These are phyloP conservation scores for Standfussiana lucernea DNA, from an alignment of 2,888 invertebrate species.

Conservation along the genomic window DNA sequence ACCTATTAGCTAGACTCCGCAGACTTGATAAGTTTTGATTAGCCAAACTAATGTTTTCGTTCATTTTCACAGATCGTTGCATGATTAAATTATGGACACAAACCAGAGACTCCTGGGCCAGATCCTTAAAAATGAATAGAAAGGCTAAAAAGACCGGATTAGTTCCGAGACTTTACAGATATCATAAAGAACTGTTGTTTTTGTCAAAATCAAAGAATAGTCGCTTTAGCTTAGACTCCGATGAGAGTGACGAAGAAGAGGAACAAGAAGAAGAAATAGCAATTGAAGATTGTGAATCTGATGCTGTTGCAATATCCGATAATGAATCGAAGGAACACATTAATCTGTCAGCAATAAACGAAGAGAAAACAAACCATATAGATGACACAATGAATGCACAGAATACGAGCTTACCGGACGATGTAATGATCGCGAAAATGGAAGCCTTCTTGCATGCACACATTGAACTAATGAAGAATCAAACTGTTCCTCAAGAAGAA, in stretches of 20 bases:
- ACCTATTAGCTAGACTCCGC: too few species aligned
- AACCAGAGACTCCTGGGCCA: constrained; percentile 30
- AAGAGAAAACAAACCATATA: constrained; percentile 8
- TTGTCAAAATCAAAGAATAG: constrained; percentile 12
- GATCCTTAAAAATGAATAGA: constrained; percentile 17
- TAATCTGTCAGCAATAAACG: neutral
- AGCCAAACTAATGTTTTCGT: too few species aligned
- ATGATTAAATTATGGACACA: constrained; percentile 35
- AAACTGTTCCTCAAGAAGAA: neutral
- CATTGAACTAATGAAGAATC: neutral
- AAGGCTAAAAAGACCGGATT: neutral
- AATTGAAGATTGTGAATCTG: constrained; percentile 23
- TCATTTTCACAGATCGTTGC: neutral
- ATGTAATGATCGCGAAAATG: constrained; percentile 4
- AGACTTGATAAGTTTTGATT: too few species aligned
- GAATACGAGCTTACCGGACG: neutral
- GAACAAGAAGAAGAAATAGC: constrained; percentile 1
- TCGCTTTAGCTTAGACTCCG: neutral
- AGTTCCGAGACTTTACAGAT: constrained; percentile 25
- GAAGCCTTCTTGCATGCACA: constrained; percentile 1
- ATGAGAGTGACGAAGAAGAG: constrained; percentile 10
- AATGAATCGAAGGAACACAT: constrained; percentile 30
- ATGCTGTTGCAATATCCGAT: constrained; percentile 19
- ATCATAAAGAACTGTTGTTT: constrained; percentile 29
- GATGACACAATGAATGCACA: constrained; percentile 1